Base-by-base conservation (phyloP, 2,888 invertebrate species). In the Sipha maydis region DNA sequence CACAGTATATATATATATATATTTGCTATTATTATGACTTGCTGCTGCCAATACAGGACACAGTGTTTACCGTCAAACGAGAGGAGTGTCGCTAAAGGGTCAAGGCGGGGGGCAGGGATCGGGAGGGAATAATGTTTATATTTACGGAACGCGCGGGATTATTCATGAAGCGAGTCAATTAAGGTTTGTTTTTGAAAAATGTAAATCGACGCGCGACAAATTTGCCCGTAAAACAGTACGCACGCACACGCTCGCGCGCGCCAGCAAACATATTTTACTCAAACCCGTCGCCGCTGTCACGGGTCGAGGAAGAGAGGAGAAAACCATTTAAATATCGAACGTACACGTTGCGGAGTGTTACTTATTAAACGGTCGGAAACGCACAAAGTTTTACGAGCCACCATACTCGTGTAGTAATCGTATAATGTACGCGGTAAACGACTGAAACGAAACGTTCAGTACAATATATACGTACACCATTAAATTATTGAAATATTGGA, bases 81-180 rank as follows among this genome's bases (percentile, higher is more conserved):
- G 1, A 14, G 79, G 61, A 2, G 5, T 14, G 79, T 11, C 34
- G 25, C 31, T 48, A 48, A 11, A 11, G 14, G 48, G 48, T 2
- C 1, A 11, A 11, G 41, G 11, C 48, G 14, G 48, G 48, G 48
- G 78, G 9, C 56, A 21, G 31, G 54, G 9, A 31, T n/a, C 8
- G 78, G 61, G 7, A 79, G 54, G 17, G 21, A 67, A 54, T 67
- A 25, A 38, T n/a, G 34, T 80, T 80, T 80, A 38, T 80, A 38
- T 80, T 80, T n/a, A n/a, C 34, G 38, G 79, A 80, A 80, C 61
- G 79, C 56, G 61, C n/a, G 38, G 61, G 67, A 80, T 5, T 80
- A 80, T 80, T 80, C 79, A 80, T 80, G 79, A 80, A 80, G 61
- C 79, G 79, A 34, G 34, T 61, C 79, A 80, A 80, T 80, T 80